Evolutionary conservation across 2,113 vertebrate genomes (phyloP), one percentile per base, ranked within the genome.

Genomic region (Acanthochromis polyacanthus): DNA sequence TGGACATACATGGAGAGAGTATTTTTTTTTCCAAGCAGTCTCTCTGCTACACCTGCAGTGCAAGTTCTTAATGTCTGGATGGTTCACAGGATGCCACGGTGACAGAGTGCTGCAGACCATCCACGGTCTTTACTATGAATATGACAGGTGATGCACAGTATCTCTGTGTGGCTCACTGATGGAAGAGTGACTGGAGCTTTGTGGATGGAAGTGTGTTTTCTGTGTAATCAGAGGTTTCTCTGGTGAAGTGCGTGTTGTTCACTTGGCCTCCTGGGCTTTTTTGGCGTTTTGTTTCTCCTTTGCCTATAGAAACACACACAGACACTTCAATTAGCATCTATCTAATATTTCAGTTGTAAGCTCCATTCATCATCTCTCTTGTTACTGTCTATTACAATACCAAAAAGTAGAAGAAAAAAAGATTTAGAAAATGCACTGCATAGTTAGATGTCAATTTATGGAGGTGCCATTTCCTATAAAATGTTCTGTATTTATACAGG

Each of bases 231-330:
- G 30, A 78, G 53, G 55, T 67, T 55, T 72, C 62, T 73, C 59
- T 75, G 60, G 8, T 71, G 55, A 48, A 32, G 70, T 50, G 22
- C 48, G 25, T 10, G 89, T n/a, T 32, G 46, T 68, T 96, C 93
- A 99, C 92, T 99, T 99, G 87, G 98, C 96, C 90, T 99, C 98
- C 93, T 99, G 98, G 77, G 95, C 95, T 94, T 98, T 99, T 95
- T 98, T 99, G 92, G 97, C 95, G 81, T 96, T 96, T 93, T 99
- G 97, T 92, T 99, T 99, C 94, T 98, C 98, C 93, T 99, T 99
- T 0, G 98, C 98, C 98, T 99, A 73, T 53, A 10, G 62, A 67
- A 36, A 75, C 80, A 82, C 40, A 28, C 63, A 75, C 8, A 76
- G 19, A 56, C 2, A 48, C 45, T 56, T 22, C 10, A 10, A 75